Base-by-base conservation (phyloP, 2,113 vertebrate species). In the Oreochromis spilurus region DNA sequence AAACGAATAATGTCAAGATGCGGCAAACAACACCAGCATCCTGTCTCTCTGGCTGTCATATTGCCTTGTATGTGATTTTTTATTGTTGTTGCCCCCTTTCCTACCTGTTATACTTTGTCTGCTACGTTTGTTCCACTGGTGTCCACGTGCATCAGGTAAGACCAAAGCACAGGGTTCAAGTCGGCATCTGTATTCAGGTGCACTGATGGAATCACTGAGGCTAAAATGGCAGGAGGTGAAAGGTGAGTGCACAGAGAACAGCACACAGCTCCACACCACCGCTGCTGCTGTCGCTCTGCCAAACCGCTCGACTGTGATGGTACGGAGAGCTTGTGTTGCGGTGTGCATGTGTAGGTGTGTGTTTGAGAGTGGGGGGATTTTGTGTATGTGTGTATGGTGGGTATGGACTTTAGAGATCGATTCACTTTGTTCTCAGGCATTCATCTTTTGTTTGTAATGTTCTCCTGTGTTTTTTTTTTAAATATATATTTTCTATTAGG, bases 141-240 rank as follows among this genome's bases (percentile, higher is more conserved):
- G 81, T 90, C 87, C 72, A 81, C 62, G 16, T 83, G 78, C 84
- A 80, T 79, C 77, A 84, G 85, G 79, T 90, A 84, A 86, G 91
- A 85, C 89, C 83, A 90, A 88, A 92, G 88, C 38, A 79, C 62
- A 40, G 79, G 78, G 80, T 79, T 78, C 58, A 87, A 81, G 75
- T 87, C 55, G 55, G 90, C 88, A 92, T 95, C 92, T 94, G 93
- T 94, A 94, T 95, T 93, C 93, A 93, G 93, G 89, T 94, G 94
- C 90, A 91, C 91, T 94, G 94, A 96, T 95, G 93, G 92, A 96
- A 94, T 95, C 94, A 96, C 94, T 95, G 93, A 95, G 94, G 93
- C 94, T 95, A 94, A 95, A 95, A 96, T 96, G 95, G 94, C 93
- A 94, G 93, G 88, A 91, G 94, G 94, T 96, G 93, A 95, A 94